These are phyloP conservation scores for Ypsolopha scabrella DNA, from an alignment of 2,888 invertebrate genomes.

Conservation along the genomic window DNA sequence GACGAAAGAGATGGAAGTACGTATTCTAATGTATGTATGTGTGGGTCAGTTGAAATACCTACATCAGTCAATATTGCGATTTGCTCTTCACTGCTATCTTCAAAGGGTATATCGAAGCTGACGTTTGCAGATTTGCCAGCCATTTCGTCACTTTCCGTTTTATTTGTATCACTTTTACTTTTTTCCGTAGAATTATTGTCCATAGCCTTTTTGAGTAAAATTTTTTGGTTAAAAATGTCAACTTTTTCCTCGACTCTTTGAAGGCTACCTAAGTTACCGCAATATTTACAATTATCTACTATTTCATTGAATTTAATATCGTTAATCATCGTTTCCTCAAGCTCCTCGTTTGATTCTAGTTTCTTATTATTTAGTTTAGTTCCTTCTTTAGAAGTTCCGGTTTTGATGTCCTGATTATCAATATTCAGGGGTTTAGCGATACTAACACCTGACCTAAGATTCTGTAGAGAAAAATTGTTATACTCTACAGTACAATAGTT, in stretches of 20 bases:
- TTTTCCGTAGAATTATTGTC: slow-evolving; percentile 21
- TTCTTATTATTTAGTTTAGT: slow-evolving; percentile 11
- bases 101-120: slow-evolving; percentile 10
- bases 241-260: slow-evolving; percentile 9
- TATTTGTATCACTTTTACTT: slow-evolving; percentile 11
- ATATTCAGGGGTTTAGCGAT: too few relatives aligned
- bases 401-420: too few relatives aligned
- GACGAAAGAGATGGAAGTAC: too few relatives aligned
- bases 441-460: too few relatives aligned
- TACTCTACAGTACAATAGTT: slow-evolving; percentile 50
- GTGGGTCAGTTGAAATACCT: neutral
- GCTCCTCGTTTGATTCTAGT: slow-evolving; percentile 7
- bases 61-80: slow-evolving; percentile 23
- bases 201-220: slow-evolving; percentile 32
- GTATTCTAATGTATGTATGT: neutral
- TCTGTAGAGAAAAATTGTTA: slow-evolving; percentile 12
- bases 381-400: neutral
- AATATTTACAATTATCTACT: slow-evolving; percentile 32
- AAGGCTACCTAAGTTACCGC: slow-evolving; percentile 21
- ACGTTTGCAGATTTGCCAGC: slow-evolving; percentile 14
- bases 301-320: neutral
- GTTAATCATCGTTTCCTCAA: too few relatives aligned
- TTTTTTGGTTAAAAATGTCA: slow-evolving; percentile 15
- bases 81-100: slow-evolving; percentile 26
- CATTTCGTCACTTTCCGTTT: neutral